A percentile compares a stretch with the other conserved stretches of the same genome.
Conservation (phyloP, 2,113 vertebrate genomes). For the Gnathonemus longibarbis region DNA sequence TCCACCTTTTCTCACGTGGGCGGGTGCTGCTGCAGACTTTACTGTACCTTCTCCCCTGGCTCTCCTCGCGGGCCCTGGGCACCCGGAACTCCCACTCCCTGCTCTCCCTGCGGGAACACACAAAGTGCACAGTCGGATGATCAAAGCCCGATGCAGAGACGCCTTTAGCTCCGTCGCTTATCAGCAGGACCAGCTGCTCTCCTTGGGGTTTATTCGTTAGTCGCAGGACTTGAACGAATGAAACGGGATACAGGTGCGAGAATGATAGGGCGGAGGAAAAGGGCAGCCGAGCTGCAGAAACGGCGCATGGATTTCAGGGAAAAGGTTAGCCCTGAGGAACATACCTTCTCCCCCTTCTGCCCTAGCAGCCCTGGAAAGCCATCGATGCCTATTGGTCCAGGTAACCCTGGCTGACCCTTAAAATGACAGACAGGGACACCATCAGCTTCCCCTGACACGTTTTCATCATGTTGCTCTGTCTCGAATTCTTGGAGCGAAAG, state of each 20-base stretch:
- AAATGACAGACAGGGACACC: conserved; percentile 1
- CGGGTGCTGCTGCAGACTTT: background rate
- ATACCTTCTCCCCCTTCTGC: conserved; percentile 69
- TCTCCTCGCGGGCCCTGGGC: conserved; percentile 57
- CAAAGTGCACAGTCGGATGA: background rate
- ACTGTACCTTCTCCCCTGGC: conserved; percentile 65
- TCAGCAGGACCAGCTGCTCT: background rate
- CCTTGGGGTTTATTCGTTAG: background rate
- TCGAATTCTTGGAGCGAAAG: background rate
- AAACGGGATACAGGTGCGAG: background rate
- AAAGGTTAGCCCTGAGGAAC: background rate
- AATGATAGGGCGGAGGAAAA: background rate
- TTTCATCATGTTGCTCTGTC: background rate
- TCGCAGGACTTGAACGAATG: background rate
- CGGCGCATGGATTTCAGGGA: background rate
- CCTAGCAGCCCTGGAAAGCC: conserved; percentile 65
- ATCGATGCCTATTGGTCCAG: conserved; percentile 69
- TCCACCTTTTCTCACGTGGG: background rate
- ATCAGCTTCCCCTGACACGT: background rate
- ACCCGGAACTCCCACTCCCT: conserved; percentile 66
- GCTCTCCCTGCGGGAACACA: conserved; percentile 56
- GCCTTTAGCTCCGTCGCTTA: background rate
- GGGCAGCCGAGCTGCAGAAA: background rate
- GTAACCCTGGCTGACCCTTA: conserved; percentile 69
- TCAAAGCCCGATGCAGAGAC: background rate